Base-by-base conservation (phyloP, 2,797 vertebrate species). In the Discoglossus pictus region DNA sequence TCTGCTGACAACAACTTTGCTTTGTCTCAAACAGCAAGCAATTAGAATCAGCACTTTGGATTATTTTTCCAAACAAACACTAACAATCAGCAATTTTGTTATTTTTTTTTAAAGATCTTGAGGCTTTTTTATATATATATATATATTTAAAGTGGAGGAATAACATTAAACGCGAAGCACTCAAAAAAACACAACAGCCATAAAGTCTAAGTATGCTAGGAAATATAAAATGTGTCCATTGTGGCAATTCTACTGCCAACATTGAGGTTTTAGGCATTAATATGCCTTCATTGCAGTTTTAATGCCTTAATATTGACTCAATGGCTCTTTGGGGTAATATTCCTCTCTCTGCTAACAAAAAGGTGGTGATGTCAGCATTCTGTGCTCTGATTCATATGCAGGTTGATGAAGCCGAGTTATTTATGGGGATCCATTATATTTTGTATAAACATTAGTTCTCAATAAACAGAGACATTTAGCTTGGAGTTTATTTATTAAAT, bases 391-490 rank as follows among this genome's bases (percentile, higher is more conserved):
- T 91, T 91, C 88, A 89, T 88, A 90, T 88, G 88, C 89, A 90
- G 88, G 86, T 91, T 91, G 87, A 91, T 89, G 88, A 89, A 90
- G 90, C 88, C 87, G 88, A 91, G 89, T 91, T 91, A 90, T 91
- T 91, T 91, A 91, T 91, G 87, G 86, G 87, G 87, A 89, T 88
- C 89, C 89, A 91, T 91, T 90, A 91, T 89, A 90, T 91, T 91
- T 91, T 91, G 88, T 91, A 90, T 91, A 91, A 90, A 91, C 90
- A 91, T 91, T 91, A 91, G 88, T 91, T 91, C 90, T 91, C 89
- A 91, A 91, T 91, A 91, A 91, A 90, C 89, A 88, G 90, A 90
- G 89, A 89, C 88, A 90, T 90, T 91, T 91, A 90, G 89, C 88
- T 80, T 83, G 89, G 88, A 88, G 87, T 91, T 91, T 90, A 88